Percentiles rank a stretch among this genome's conserved stretches.
Conservation (phyloP, 2,888 invertebrate species). For the Volucella bombylans region DNA sequence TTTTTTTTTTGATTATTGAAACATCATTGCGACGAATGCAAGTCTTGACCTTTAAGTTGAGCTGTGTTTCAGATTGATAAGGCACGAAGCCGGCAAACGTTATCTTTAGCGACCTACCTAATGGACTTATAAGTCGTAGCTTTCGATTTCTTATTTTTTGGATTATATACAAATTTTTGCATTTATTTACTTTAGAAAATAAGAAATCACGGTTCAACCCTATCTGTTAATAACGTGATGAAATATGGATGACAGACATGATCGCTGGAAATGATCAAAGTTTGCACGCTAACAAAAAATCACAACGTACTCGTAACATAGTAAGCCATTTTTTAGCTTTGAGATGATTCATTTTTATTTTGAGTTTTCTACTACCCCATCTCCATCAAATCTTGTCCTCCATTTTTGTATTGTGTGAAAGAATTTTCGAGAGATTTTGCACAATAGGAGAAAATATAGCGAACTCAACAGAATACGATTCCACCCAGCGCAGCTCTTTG, state of each 20-base stretch:
- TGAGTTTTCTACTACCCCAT: no score
- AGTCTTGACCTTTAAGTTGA: conserved; percentile 61
- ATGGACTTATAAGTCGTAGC: conserved; percentile 18
- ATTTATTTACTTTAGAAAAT: neutral
- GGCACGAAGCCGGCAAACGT: conserved; percentile 40
- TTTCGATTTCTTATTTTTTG: conserved; percentile 17
- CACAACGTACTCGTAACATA: no score
- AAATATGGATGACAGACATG: neutral
- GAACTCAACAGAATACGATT: no score
- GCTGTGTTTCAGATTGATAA: conserved; percentile 50
- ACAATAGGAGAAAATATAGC: no score
- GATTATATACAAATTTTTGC: neutral
- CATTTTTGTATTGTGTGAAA: no score
- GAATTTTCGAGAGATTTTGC: no score
- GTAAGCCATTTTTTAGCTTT: no score
- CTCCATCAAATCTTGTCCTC: no score
- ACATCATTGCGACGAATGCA: conserved; percentile 43
- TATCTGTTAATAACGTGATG: neutral
- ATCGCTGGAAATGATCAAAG: no score
- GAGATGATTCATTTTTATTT: no score
- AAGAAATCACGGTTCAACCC: neutral
- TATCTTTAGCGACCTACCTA: conserved; percentile 44
- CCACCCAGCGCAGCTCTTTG: no score
- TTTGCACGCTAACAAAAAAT: no score
- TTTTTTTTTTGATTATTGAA: neutral